phyloP scores from a whole-genome alignment of 2,113 vertebrate genomes.

The Otus sunia region DNA sequence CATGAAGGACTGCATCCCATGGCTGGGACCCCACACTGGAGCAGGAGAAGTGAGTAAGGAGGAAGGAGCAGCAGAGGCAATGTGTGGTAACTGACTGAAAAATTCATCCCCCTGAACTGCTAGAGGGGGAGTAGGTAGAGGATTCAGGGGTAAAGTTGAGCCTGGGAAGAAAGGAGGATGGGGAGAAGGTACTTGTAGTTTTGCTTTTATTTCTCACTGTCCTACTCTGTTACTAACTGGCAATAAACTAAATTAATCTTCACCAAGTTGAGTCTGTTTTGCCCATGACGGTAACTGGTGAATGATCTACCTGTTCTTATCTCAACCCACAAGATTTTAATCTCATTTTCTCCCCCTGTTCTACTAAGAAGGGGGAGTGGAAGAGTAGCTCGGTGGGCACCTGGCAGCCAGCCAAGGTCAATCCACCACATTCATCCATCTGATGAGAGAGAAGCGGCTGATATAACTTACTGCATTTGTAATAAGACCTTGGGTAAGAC shows the following conservation, averaged over 20 bases:
- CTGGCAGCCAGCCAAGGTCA: background rate
- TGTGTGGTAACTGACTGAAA: fast-evolving
- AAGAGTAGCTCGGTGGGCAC: background rate
- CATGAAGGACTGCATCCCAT: fast-evolving
- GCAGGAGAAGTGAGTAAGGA: background rate
- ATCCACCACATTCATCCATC: background rate
- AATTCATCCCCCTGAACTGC: fast-evolving
- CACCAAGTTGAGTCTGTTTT: background rate
- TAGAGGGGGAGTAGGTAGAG: background rate
- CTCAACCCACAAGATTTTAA: background rate
- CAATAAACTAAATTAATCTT: background rate
- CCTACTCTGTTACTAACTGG: background rate
- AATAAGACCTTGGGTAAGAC: background rate
- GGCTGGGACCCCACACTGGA: fast-evolving
- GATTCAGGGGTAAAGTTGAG: background rate
- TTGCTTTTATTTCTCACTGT: background rate
- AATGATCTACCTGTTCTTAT: background rate
- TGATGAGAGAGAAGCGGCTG: background rate
- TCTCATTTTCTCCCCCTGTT: background rate
- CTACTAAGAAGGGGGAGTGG: background rate
- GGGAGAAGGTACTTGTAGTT: background rate
- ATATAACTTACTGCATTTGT: background rate
- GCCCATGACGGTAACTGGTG: fast-evolving
- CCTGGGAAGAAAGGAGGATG: background rate
- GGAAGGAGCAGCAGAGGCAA: background rate